Evolutionary conservation across 2,888 invertebrate genomes (phyloP), one percentile per base, ranked within the genome.

Genomic region (Apodemia zela): DNA sequence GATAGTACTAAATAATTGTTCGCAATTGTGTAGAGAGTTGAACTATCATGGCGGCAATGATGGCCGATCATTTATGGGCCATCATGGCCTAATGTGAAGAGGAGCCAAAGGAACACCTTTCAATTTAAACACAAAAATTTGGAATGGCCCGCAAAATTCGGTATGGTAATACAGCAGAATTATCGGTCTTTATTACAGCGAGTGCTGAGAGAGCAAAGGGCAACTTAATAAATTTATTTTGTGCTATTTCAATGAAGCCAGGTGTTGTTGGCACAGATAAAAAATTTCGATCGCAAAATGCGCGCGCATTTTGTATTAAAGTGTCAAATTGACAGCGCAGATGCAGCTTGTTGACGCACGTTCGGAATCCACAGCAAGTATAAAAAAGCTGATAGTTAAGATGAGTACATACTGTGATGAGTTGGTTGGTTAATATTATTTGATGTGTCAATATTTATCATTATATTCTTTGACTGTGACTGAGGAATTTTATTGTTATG

Each of bases 321-420:
- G 85, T 87, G 87, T 85, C 87, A 85, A 84, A 82, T 72, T 87
- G 87, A 87, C 86, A 84, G 78, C 76, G 84, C 87, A 86, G 82
- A 84, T 86, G 88, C 77, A 63, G 66, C 61, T 59, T 63, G 29
- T 29, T 61, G 64, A 54, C 64, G 64, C 64, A 72, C 71, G 74
- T 69, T 74, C 75, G 78, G 77, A 80, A 83, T 83, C 18, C 59
- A 51, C 38, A 38, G 13, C 11, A 18, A 3, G 10, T 51, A 51
- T 21, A n/a, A 51, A 51, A 51, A 51, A 51, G 51, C 21, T 21
- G 18, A 51, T 51, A 11, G 21, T 51, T 51, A 60, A 58, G 59
- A 63, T 21, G 45, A 60, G 45, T 60, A 11, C 42, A 60, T 42
- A 59, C 33, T 33, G 35, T 18, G n/a, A 49, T 11, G 11, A 21